Evolutionary conservation across 1,140 invertebrate species (phyloP), one percentile per base, ranked within the genome.

Genomic region (Drosophila micromelanica): DNA sequence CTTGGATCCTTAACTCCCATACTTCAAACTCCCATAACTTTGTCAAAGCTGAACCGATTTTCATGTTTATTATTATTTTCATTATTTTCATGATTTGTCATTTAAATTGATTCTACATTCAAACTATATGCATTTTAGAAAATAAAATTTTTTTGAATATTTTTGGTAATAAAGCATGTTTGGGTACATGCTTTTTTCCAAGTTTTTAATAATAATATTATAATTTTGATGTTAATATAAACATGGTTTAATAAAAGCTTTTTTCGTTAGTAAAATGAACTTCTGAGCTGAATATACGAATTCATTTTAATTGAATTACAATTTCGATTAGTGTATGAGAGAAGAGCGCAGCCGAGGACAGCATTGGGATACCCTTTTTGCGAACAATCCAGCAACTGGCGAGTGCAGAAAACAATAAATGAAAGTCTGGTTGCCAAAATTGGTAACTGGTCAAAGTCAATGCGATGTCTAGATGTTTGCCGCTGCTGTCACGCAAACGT

Each of bases 401-500:
- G 17, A 38, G 13, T 11, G 35, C 23, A 40, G 13, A 49, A 68
- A 60, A 80, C 73, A 87, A 82, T 89, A 87, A 87, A 87, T 87
- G 84, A 87, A 87, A 87, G 82, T 87, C 79, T 59, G 68, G 45
- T 74, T 87, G 76, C 82, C 82, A 86, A 86, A 86, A 89, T 86
- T 86, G 82, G 82, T 82, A 86, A 86, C 84, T 86, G 84, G 82
- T 86, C 78, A 80, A 62, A 78, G 67, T 68, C 80, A 60, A 71
- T 63, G 81, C 80, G 46, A 68, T 65, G 80, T 80, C 68, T 65
- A 57, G 80, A 79, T 76, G 76, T 38, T 62, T 30, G 35, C 13
- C 30, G 55, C 54, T 62, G 78, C 82, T 86, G 82, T 86, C 82
- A 86, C 84, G 82, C 82, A 75, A 76, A 82, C 78, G 75, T 86